Conservation (phyloP, 2,113 vertebrate species). For the Taxidea taxus region DNA sequence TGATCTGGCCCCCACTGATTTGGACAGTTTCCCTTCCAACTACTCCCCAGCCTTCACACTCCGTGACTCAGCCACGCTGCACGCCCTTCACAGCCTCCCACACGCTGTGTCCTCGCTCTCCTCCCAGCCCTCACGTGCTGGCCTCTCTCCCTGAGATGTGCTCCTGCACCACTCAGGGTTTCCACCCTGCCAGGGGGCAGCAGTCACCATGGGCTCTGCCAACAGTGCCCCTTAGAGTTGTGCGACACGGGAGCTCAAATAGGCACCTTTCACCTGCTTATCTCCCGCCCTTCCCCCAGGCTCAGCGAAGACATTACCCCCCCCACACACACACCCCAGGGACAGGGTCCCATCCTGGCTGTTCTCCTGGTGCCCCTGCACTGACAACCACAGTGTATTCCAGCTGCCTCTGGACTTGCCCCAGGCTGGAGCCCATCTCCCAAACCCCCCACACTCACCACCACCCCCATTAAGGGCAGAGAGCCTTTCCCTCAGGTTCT, state of each 20-base stretch:
- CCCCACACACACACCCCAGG: too few relatives aligned
- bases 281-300: background rate
- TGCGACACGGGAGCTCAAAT: background rate
- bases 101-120: rapidly evolving
- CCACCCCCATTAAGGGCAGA: too few relatives aligned
- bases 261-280: background rate
- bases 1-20: too few relatives aligned
- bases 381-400: too few relatives aligned
- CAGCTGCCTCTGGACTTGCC: background rate
- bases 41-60: rapidly evolving
- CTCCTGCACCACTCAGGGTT: background rate
- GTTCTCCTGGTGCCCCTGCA: background rate
- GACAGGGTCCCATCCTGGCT: background rate
- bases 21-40: background rate
- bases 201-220: background rate
- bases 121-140: background rate
- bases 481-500: background rate
- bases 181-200: rapidly evolving
- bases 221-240: background rate
- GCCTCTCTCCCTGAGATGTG: background rate
- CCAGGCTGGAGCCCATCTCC: background rate
- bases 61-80: rapidly evolving
- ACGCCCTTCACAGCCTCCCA: background rate
- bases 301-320: background rate
- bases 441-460: background rate